These are phyloP conservation scores for Proteles cristata DNA, from an alignment of 2,113 vertebrate genomes.

Conservation along the genomic window DNA sequence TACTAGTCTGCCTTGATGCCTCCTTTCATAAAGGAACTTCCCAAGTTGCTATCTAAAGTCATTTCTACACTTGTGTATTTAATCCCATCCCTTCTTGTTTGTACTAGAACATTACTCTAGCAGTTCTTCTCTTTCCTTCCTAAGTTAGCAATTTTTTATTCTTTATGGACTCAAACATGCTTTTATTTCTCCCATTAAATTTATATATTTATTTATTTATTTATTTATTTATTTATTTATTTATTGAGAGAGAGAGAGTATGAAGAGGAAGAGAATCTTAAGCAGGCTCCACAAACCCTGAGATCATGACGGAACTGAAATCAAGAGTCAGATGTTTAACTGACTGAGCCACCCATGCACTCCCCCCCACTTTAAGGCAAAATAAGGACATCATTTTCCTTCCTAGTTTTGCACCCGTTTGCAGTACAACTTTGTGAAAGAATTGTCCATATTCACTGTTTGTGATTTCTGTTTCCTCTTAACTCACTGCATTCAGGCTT, in stretches of 20 bases:
- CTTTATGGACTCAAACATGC: neutral
- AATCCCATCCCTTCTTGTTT: neutral
- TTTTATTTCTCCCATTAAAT: neutral
- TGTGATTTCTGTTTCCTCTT: neutral
- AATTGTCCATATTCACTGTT: constrained; percentile 19
- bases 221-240: too few relatives aligned
- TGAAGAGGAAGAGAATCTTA: too few relatives aligned
- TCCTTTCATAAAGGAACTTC: constrained; percentile 30
- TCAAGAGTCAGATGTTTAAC: too few relatives aligned
- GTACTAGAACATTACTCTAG: neutral
- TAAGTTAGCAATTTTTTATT: constrained; percentile 48
- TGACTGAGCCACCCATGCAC: too few relatives aligned
- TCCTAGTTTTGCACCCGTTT: neutral
- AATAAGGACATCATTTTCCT: neutral
- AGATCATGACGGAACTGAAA: too few relatives aligned
- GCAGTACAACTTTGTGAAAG: neutral
- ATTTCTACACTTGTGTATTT: neutral
- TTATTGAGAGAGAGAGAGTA: too few relatives aligned
- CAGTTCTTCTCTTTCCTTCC: neutral
- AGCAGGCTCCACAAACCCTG: too few relatives aligned
- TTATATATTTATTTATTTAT: too few relatives aligned
- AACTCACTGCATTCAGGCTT: neutral
- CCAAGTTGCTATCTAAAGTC: neutral
- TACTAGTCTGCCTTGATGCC: neutral
- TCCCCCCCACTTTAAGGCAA: neutral